Percentiles rank a stretch among this genome's conserved stretches.
These are phyloP conservation scores for Tympanoctomys barrerae DNA, from an alignment of 2,797 vertebrate genomes.

Conservation along the genomic window DNA sequence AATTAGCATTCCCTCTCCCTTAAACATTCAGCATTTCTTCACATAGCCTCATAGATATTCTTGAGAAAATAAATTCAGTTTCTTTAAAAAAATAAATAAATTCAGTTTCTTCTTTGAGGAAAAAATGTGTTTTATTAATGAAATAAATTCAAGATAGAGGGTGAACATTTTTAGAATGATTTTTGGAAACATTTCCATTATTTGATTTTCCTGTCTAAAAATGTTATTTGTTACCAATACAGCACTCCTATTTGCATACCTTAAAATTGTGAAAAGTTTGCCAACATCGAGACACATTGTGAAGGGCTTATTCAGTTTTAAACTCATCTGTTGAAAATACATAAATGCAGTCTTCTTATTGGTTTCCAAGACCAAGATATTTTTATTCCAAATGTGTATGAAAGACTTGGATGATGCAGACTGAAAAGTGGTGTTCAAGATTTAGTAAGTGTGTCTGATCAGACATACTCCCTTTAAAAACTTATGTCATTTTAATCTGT, in stretches of 20 bases:
- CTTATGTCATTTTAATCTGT: not conserved
- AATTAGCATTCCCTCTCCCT: not conserved
- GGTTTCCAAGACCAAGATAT: not conserved
- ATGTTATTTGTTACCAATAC: not conserved
- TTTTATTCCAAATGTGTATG: not conserved
- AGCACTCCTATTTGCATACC: not conserved
- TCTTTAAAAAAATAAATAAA: not conserved
- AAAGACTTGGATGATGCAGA: not conserved
- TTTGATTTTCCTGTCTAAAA: not conserved
- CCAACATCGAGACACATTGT: slow-evolving; percentile 21
- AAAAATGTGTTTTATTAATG: slow-evolving; percentile 43
- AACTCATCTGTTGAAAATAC: slow-evolving; percentile 21
- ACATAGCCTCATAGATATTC: not conserved
- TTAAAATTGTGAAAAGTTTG: slow-evolving; percentile 44
- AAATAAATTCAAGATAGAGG: slow-evolving; percentile 14
- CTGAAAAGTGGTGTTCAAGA: not conserved
- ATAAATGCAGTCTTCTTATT: not conserved
- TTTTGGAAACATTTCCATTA: slow-evolving; percentile 42
- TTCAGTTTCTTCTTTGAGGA: slow-evolving; percentile 10
- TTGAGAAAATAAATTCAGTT: not conserved
- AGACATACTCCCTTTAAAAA: not conserved
- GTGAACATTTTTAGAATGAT: slow-evolving; percentile 25
- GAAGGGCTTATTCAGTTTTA: not conserved
- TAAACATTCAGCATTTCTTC: not conserved
- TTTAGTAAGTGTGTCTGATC: not conserved